Evolutionary conservation across 2,888 invertebrate genomes (phyloP), one percentile per base, ranked within the genome.

Genomic region (Eremobia ochroleuca): DNA sequence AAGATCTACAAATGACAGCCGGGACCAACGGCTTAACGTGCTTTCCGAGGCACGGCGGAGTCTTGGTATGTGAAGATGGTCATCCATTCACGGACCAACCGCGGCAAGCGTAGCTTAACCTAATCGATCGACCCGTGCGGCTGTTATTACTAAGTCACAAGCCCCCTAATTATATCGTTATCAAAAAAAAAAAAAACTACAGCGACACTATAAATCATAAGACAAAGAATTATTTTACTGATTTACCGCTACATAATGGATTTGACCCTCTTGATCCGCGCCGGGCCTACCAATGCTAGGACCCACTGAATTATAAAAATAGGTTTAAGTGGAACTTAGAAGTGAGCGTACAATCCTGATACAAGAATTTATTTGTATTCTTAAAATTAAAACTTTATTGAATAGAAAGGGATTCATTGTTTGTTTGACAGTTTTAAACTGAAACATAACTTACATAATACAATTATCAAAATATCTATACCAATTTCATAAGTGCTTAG

Each of bases 251-350:
- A 31, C 68, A 73, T 78, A 86, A 86, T 86, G 76, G 73, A 78
- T 78, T 78, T 86, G 65, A 76, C 87, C 88, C 76, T 86, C 84
- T 86, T 55, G 46, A 88, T 79, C 81, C 79, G 31, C 71, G n/a
- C n/a, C 49, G 62, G 34, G 34, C 62, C 49, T 21, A 46, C 43
- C 75, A 58, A 37, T 31, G 52, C 15, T 67, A 72, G 67, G 77
- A 81, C 79, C 84, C 76, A 66, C 76, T 87, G 79, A 86, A 88
- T 86, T 85, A 85, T 86, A 76, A 73, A 86, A 85, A 72, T 69
- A 70, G 70, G 28, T 49, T n/a, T 2, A 5, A 31, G 46, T 46
- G 31, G 61, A 76, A 79, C 77, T 77, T 81, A 71, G 49, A 75
- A 66, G 49, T 55, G 25, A 43, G 37, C 37, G n/a, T 49, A 52